phyloP scores from a whole-genome alignment of 2,797 vertebrate species.

The Liasis olivaceus region DNA sequence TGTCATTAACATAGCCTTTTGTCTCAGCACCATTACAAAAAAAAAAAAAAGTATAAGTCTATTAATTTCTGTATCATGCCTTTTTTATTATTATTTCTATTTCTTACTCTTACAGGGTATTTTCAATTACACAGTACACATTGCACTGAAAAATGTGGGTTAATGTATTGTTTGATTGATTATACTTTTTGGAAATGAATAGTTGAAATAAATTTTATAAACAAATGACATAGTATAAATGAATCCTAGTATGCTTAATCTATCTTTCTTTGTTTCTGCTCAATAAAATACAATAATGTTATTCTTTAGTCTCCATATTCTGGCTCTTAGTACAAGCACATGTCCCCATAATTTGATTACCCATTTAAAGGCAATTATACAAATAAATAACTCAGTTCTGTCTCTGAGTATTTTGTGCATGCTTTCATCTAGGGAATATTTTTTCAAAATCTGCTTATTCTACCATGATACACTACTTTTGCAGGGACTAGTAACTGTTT shows the following conservation, averaged over 20 bases:
- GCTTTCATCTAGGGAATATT: neutral
- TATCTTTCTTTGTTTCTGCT: neutral
- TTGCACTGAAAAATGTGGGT: neutral
- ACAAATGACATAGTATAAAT: neutral
- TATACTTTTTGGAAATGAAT: neutral
- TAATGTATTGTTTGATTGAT: neutral
- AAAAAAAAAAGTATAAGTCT: neutral
- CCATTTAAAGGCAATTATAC: neutral
- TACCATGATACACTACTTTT: neutral
- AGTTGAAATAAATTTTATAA: neutral
- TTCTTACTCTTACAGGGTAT: neutral
- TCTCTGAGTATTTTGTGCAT: neutral
- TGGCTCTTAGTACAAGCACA: neutral
- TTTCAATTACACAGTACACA: neutral
- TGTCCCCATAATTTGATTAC: neutral
- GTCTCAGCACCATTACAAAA: neutral
- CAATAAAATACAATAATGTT: neutral
- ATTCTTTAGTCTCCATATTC: neutral
- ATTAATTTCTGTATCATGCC: neutral
- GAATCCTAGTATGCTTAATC: neutral
- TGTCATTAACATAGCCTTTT: neutral
- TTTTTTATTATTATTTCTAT: neutral
- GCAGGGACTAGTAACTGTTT: neutral
- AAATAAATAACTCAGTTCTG: neutral
- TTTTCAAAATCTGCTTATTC: conserved; percentile 1